These are phyloP conservation scores for Heliconius hermathena DNA, from an alignment of 1,140 invertebrate species.

Conservation along the genomic window DNA sequence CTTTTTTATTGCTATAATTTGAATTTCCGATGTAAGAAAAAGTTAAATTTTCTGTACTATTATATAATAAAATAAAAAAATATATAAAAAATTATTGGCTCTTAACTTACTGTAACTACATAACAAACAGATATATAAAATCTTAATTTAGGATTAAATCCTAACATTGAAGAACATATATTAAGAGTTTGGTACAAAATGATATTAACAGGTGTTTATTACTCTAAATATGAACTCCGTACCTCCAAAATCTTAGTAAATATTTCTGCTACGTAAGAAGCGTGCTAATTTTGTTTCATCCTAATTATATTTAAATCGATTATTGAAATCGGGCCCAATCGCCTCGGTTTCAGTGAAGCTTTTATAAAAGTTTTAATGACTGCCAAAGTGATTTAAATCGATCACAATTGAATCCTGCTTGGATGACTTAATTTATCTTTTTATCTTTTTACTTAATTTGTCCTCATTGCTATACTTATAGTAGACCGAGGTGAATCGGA, in stretches of 20 bases:
- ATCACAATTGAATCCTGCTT: slow-evolving; percentile 2
- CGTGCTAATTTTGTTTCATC: background rate
- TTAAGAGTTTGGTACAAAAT: background rate
- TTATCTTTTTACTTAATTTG: background rate
- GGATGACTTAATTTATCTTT: background rate
- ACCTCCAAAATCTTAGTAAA: background rate
- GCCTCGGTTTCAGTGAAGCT: background rate
- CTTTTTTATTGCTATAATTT: too few relatives aligned
- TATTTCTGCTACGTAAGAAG: background rate
- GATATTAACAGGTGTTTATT: background rate
- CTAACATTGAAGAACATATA: background rate
- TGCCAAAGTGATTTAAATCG: background rate
- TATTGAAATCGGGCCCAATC: background rate
- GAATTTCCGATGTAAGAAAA: too few relatives aligned
- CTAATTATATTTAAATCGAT: background rate
- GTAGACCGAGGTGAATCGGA: too few relatives aligned
- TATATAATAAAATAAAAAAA: too few relatives aligned
- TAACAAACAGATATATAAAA: background rate
- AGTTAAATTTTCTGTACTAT: too few relatives aligned
- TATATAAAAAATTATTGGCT: too few relatives aligned
- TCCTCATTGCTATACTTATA: too few relatives aligned
- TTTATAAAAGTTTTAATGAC: slow-evolving; percentile 6
- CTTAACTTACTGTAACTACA: too few relatives aligned
- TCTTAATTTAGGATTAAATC: background rate
- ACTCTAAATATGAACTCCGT: too few relatives aligned